Conservation (phyloP, 2,888 invertebrate genomes). For the Agrotis segetum region DNA sequence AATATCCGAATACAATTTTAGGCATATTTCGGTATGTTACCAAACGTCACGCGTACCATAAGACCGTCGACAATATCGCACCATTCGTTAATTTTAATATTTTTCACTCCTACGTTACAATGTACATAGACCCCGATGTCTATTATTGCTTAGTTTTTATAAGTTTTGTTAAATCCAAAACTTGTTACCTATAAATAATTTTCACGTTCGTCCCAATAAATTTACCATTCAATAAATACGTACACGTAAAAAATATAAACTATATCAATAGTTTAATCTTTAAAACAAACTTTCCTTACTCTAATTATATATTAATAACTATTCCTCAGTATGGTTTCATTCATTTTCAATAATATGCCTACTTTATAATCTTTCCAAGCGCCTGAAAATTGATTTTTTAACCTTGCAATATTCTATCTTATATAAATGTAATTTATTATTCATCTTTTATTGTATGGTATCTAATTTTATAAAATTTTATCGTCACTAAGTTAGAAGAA, state of each 20-base stretch:
- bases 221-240: conserved; percentile 91
- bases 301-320: conserved; percentile 91
- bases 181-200: conserved; percentile 90
- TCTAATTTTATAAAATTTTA: conserved; percentile 84
- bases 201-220: conserved; percentile 90
- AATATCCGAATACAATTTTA: conserved; percentile 86
- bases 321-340: conserved; percentile 90
- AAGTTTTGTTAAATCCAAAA: conserved; percentile 89
- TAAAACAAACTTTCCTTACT: conserved; percentile 89
- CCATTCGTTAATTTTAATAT: conserved; percentile 85
- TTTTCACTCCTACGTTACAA: conserved; percentile 88
- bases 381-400: conserved; percentile 84
- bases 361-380: conserved; percentile 91
- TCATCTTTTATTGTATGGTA: conserved; percentile 80
- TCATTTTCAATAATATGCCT: conserved; percentile 90
- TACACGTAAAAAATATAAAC: conserved; percentile 91
- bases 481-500: conserved; percentile 81
- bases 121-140: conserved; percentile 88
- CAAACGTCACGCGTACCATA: conserved; percentile 84
- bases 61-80: conserved; percentile 88
- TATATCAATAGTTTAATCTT: conserved; percentile 91
- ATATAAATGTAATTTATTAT: conserved; percentile 80
- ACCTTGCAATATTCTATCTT: conserved; percentile 85
- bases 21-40: conserved; percentile 84
- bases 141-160: conserved; percentile 90